A percentile compares a stretch with the other conserved stretches of the same genome.
phyloP scores from a whole-genome alignment of 2,797 vertebrate species.

The Tamandua tetradactyla region DNA sequence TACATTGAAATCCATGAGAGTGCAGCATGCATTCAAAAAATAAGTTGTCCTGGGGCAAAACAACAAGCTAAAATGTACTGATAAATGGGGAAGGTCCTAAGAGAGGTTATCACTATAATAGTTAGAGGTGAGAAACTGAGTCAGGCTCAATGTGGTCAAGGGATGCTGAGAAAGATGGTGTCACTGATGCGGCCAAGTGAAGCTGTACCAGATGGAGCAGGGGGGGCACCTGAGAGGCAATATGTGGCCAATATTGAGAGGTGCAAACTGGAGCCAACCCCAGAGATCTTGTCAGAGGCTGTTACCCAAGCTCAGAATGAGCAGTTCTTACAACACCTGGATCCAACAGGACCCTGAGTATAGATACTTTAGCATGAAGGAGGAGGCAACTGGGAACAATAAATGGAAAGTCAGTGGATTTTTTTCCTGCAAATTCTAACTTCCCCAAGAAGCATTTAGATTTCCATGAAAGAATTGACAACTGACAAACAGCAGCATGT shows the following conservation, averaged over 20 bases:
- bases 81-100: too few species aligned
- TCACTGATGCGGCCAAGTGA: too few species aligned
- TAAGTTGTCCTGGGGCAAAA: background rate
- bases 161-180: background rate
- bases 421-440: background rate
- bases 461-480: background rate
- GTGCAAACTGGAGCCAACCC: background rate
- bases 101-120: too few species aligned
- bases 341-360: background rate
- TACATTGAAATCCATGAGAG: background rate
- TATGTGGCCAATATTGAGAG: background rate
- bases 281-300: too few species aligned
- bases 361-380: background rate
- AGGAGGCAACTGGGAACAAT: background rate
- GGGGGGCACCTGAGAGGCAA: background rate
- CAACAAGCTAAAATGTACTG: too few species aligned
- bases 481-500: background rate
- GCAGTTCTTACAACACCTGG: background rate
- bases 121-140: background rate
- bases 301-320: background rate
- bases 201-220: background rate
- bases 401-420: background rate
- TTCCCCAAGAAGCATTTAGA: background rate
- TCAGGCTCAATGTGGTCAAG: background rate
- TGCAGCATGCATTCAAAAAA: background rate